Conservation (phyloP, 2,888 invertebrate species). For the Leucophenga maculata region DNA sequence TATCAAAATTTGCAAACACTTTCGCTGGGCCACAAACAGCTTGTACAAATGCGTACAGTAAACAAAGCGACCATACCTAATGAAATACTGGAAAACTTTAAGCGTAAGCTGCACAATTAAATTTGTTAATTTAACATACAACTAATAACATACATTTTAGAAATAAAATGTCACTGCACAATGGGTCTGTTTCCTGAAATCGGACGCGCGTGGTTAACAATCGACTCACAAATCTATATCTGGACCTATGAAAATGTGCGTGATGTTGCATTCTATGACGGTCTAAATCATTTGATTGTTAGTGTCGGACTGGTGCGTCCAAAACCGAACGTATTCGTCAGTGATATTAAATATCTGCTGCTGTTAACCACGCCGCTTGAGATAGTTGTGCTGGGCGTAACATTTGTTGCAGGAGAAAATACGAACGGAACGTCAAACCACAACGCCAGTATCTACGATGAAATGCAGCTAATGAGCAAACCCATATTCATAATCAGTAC, state of each 20-base stretch:
- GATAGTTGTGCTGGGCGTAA: conserved; percentile 77
- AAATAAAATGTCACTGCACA: conserved; percentile 95
- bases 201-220: conserved; percentile 95
- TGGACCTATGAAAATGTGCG: conserved; percentile 97
- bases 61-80: conserved; percentile 92
- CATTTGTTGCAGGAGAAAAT: conserved; percentile 65
- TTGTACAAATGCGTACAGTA: conserved; percentile 85
- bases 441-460: conserved; percentile 73
- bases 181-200: conserved; percentile 99
- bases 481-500: conserved; percentile 95
- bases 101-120: conserved; percentile 76
- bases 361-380: conserved; percentile 96
- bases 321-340: conserved; percentile 89
- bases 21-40: conserved; percentile 78
- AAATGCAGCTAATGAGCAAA: conserved; percentile 93
- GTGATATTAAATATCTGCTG: conserved; percentile 90
- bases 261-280: conserved; percentile 97
- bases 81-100: conserved; percentile 95
- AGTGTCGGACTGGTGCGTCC: conserved; percentile 93
- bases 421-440: conserved; percentile 26
- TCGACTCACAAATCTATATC: conserved; percentile 95
- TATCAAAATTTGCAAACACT: conserved; percentile 86
- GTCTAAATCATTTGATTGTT: conserved; percentile 93
- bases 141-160: conserved; percentile 72
- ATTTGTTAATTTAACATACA: neutral